Base-by-base conservation (phyloP, 2,888 invertebrate species). In the Sialis fuliginosa region DNA sequence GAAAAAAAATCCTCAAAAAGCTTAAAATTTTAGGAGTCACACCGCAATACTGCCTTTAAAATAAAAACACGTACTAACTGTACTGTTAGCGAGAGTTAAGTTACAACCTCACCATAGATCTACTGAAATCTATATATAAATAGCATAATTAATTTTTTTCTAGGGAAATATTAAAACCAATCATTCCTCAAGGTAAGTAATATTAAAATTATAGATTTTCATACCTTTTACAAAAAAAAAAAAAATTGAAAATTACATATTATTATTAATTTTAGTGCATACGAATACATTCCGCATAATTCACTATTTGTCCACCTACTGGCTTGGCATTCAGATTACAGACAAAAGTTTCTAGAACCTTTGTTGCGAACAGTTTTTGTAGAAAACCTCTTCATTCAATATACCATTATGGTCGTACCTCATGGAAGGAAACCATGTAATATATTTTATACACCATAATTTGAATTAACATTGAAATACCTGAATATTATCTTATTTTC, bases 271-370 rank as follows among this genome's bases (percentile, higher is more conserved):
- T 48, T 31, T 58, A 74, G 74, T 52, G 49, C 67, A 7, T 58
- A 62, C 45, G 64, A 68, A 45, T 55, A 73, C 51, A 68, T 62
- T 41, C 57, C 70, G 13, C 61, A 70, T 8, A 77, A 78, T 56
- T 70, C 75, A 0, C 56, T 76, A 39, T 81, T 79, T 62, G 58
- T 81, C 39, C 75, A 77, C 55, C 58, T 76, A 49, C 56, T 75
- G 8, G 71, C 73, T 43, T 79, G 72, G 72, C 66, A 73, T 49
- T 59, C 62, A 2, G 57, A 60, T 1, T 71, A 69, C 53, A 57
- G 55, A 5, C 52, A 56, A 30, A 42, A 52, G 1, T 70, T 69
- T 52, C 53, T 69, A 35, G 53, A 56, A 44, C 59, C 61, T 2
- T 55, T 70, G 2, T 49, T 71, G 13, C 57, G 60, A 47, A 61